Base-by-base conservation (phyloP, 2,888 invertebrate species). In the Criorhina ranunculi region DNA sequence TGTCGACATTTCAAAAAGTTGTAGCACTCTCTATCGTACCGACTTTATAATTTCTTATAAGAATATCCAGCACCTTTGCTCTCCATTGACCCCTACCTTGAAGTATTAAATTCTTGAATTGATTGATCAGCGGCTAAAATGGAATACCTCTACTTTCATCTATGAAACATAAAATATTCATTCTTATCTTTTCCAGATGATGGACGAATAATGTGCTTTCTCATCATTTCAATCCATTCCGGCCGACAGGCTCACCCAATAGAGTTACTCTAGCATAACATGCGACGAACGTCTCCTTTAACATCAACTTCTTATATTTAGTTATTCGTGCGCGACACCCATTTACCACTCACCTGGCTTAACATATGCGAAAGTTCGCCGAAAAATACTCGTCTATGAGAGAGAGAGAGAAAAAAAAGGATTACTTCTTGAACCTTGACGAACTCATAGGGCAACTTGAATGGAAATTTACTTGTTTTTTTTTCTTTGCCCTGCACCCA, bases 311-410 rank as follows among this genome's bases (percentile, higher is more conserved):
- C 57, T 60, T 72, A 72, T 75, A 75, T 69, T 72, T 53, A 64
- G 49, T 57, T 40, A 70, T 81, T 64, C 81, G 76, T 70, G 81
- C 81, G 76, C 76, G 49, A 69, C 69, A 64, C 12, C 76, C 60
- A 64, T 70, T 81, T 57, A 57, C 57, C 60, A 17, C 49, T 69
- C 46, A 62, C 80, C 51, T 42, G 66, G n/a, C 9, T 60, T 8
- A 12, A 12, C 5, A 17, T 31, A 46, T 51, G 72, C 9, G 46
- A 49, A 64, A 57, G 37, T 62, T 57, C 15, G 57, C n/a, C 44
- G 31, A 1, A 51, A 19, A 62, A 62, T n/a, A n/a, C n/a, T n/a
- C n/a, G n/a, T n/a, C n/a, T n/a, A n/a, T n/a, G n/a, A n/a, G n/a
- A 33, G 46, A 7, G 15, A 19, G 15, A 40, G 37, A 15, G 51